Conservation (phyloP, 2,888 invertebrate species). For the Cosmia trapezina region DNA sequence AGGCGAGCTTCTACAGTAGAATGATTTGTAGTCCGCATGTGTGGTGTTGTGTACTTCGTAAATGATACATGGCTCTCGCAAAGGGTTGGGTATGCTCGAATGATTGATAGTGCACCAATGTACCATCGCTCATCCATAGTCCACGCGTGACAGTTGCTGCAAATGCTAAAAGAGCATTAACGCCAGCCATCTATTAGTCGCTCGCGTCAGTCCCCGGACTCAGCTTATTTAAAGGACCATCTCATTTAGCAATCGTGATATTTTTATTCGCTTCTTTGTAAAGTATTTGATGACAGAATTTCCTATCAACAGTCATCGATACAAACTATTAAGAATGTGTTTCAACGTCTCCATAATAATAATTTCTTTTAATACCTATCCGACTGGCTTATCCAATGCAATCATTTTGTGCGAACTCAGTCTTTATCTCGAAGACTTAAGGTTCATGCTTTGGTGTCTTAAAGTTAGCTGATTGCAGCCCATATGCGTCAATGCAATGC, state of each 20-base stretch:
- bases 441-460: not conserved
- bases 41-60: conserved; percentile 18
- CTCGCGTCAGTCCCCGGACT: not conserved
- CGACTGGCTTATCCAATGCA: not conserved
- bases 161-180: conserved; percentile 1
- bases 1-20: not conserved
- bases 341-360: conserved; percentile 3
- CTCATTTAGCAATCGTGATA: not conserved
- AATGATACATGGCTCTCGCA: conserved; percentile 24
- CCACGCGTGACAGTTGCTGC: conserved; percentile 6
- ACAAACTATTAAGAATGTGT: not conserved
- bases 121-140: conserved; percentile 37
- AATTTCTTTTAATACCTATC: not conserved
- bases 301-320: conserved; percentile 2
- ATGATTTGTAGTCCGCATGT: conserved; percentile 37
- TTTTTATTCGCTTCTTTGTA: not conserved
- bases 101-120: conserved; percentile 34
- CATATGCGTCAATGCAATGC: conserved; percentile 32
- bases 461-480: conserved; percentile 30
- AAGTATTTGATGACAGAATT: not conserved
- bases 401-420: not conserved
- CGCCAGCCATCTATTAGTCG: not conserved
- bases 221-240: not conserved
- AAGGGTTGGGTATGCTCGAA: conserved; percentile 4
- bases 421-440: not conserved